Percentiles rank a stretch among this genome's conserved stretches.
Evolutionary conservation across 2,113 vertebrate species (phyloP).

Genomic region (Alexandromys fortis): DNA sequence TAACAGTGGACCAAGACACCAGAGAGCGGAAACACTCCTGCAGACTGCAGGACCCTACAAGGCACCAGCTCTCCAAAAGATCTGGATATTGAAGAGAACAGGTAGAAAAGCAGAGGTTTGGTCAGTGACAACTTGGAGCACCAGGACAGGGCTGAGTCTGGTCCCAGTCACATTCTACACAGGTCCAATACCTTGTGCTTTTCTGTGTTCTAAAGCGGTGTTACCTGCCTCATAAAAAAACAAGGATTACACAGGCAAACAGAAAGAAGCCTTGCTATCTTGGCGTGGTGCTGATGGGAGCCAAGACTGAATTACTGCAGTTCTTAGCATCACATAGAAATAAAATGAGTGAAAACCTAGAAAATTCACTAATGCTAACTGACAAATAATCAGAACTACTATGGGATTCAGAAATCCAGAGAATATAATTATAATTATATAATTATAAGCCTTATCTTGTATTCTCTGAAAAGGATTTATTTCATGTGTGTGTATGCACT

Average conservation of each 20-base stretch:
- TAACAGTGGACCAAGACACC: neutral
- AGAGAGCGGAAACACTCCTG: neutral
- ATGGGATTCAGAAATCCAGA: neutral
- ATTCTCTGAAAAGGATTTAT: neutral
- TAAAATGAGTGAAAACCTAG: neutral
- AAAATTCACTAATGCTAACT: neutral
- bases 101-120: neutral
- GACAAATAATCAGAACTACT: neutral
- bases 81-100: neutral
- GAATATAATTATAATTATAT: neutral
- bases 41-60: neutral
- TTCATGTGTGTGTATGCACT: neutral
- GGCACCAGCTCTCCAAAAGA: neutral
- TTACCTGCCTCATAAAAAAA: neutral
- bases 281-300: accelerated
- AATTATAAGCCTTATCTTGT: neutral
- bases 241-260: neutral
- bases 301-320: neutral
- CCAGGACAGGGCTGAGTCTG: neutral
- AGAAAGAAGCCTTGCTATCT: neutral
- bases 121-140: neutral
- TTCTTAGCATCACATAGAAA: neutral
- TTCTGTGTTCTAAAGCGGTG: neutral
- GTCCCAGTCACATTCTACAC: neutral
- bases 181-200: neutral